A percentile compares a stretch with the other conserved stretches of the same genome.
phyloP scores from a whole-genome alignment of 2,113 vertebrate species.

The Epinephelus lanceolatus region DNA sequence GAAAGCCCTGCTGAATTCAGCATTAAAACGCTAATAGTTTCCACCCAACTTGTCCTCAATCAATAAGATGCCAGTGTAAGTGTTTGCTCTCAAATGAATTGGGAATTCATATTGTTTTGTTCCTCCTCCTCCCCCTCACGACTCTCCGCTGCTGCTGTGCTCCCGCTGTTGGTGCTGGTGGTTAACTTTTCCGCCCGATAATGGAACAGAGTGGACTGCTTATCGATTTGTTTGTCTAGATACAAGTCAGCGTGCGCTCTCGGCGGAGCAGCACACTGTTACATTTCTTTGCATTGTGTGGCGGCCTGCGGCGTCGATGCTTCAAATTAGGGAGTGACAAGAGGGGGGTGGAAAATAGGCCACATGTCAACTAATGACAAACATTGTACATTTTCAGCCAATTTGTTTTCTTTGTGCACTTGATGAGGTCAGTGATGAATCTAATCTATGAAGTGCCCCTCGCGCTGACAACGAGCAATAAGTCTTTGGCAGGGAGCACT shows the following conservation, averaged over 20 bases:
- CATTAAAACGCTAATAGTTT: conserved; percentile 71
- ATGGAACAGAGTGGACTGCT: conserved; percentile 67
- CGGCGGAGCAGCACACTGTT: conserved; percentile 16
- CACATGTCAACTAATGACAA: conserved; percentile 72
- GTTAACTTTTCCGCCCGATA: conserved; percentile 73
- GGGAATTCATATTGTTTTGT: conserved; percentile 69
- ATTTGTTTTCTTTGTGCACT: conserved; percentile 71
- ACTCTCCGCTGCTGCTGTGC: conserved; percentile 41
- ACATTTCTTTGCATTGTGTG: conserved; percentile 51
- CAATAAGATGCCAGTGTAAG: conserved; percentile 64
- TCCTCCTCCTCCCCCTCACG: conserved; percentile 41
- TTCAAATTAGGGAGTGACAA: conserved; percentile 59
- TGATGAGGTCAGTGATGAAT: conserved; percentile 75
- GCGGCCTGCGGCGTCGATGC: conserved; percentile 17
- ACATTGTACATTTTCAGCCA: conserved; percentile 71
- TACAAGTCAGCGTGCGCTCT: conserved; percentile 47
- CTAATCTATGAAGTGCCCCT: conserved; percentile 64
- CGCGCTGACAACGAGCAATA: conserved; percentile 61
- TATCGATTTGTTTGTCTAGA: conserved; percentile 79
- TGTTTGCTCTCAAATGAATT: conserved; percentile 69
- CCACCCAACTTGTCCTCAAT: conserved; percentile 63
- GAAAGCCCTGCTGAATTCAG: conserved; percentile 60
- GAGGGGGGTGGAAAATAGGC: conserved; percentile 50
- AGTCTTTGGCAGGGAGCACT: conserved; percentile 41
- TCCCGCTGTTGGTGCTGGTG: conserved; percentile 53